A percentile compares a stretch with the other conserved stretches of the same genome.
Evolutionary conservation across 2,113 vertebrate species (phyloP).

Genomic region (Martes martes): DNA sequence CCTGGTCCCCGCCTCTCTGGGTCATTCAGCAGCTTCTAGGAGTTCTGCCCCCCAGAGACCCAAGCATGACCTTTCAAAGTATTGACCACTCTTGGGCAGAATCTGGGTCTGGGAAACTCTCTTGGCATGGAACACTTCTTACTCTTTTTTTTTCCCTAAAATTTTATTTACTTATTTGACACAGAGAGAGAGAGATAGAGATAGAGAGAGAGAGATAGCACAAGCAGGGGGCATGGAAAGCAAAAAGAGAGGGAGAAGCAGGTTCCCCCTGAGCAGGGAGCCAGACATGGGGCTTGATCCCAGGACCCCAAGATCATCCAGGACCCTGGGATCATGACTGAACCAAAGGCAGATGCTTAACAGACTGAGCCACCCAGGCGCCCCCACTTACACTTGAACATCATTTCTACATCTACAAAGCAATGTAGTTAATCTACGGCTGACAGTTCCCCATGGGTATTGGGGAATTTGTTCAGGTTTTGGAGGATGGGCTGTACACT

Average conservation of each 20-base stretch:
- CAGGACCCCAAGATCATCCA: background rate
- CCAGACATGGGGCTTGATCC: background rate
- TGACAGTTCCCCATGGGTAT: background rate
- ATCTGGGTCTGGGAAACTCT: fast-evolving
- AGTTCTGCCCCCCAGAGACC: background rate
- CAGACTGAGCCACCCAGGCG: background rate
- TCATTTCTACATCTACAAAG: background rate
- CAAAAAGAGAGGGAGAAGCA: background rate
- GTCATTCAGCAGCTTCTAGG: background rate
- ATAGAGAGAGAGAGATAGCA: background rate
- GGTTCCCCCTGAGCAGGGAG: background rate
- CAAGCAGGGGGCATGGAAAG: background rate
- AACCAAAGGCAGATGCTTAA: background rate
- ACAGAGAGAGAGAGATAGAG: too few relatives aligned
- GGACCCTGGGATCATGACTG: background rate
- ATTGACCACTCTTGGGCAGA: too few relatives aligned
- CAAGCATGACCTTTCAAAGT: background rate
- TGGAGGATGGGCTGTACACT: background rate
- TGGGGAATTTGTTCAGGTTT: background rate
- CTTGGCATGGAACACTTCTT: background rate
- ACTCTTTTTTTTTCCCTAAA: background rate
- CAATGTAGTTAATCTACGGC: background rate
- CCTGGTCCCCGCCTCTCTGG: too few relatives aligned
- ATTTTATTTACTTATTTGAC: background rate
- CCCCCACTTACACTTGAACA: background rate